Conservation (phyloP, 2,888 invertebrate genomes). For the Geophilus truncorum region DNA sequence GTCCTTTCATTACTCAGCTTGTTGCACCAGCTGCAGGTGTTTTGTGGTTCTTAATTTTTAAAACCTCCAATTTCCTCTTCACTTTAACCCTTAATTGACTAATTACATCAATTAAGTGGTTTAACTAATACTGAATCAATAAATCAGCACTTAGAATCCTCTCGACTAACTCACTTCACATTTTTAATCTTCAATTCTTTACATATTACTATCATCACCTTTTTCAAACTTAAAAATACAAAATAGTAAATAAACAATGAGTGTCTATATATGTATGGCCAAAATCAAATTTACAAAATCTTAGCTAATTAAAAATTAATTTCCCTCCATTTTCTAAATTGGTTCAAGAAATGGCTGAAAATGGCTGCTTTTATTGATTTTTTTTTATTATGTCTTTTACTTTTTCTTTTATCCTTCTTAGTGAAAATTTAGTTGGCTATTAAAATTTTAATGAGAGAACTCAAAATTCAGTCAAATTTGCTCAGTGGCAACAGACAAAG, state of each 20-base stretch:
- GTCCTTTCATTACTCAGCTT: not conserved
- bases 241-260: not conserved
- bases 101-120: slow-evolving; percentile 8
- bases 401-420: not conserved
- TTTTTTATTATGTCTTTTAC: not conserved
- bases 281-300: not conserved
- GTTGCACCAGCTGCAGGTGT: not conserved
- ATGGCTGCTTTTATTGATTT: not conserved
- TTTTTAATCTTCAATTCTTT: not conserved
- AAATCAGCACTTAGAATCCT: not conserved
- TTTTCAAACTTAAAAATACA: not conserved
- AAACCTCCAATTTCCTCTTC: not conserved
- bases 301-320: not conserved
- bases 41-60: not conserved
- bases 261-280: too few relatives aligned
- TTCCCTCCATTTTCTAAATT: too few relatives aligned
- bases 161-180: not conserved
- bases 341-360: too few relatives aligned
- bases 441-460: not conserved
- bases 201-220: not conserved
- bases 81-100: not conserved
- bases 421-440: not conserved
- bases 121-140: not conserved
- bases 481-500: not conserved
- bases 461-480: not conserved